Base-by-base conservation (phyloP, 2,888 invertebrate species). In the Pseudoips prasinana region DNA sequence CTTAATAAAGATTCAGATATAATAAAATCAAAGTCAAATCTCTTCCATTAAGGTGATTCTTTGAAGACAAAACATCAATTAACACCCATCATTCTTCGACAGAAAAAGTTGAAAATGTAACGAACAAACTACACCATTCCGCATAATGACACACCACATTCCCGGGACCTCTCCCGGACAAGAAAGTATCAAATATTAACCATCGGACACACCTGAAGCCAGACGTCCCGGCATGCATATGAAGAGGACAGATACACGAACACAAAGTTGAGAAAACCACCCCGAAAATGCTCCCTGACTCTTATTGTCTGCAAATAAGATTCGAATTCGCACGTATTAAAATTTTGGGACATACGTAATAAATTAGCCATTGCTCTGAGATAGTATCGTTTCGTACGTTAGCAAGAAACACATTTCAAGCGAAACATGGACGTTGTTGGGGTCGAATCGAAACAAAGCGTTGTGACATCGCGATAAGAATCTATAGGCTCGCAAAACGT, bases 341-440 rank as follows among this genome's bases (percentile, higher is more conserved):
- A 39, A 43, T 47, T 42, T 17, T 22, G 25, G 36, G 60, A 46
- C 45, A 32, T 59, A 57, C 67, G 46, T 58, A 61, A 60, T 64
- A 73, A 73, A 59, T 66, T 82, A 73, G 83, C 69, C 60, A 65
- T 59, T 54, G 54, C 62, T 50, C 56, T 58, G 59, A 73, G 85
- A 86, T 86, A 80, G 58, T 69, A 86, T 85, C 85, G 70, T 69
- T 74, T 67, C 75, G 82, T 79, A 80, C 78, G 83, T 84, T 85
- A 82, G 84, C 86, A 87, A 86, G 86, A 87, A 86, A 87, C 83
- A 85, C 86, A 85, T 85, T 85, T 84, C 84, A 80, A 76, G 76
- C 79, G 84, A 82, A 84, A 84, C 84, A 84, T 78, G 82, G 76
- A 50, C 80, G 80, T 79, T 79, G 83, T 73, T 79, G 76, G 74